Conservation (phyloP, 2,888 invertebrate genomes). For the Euzetes globulus region DNA sequence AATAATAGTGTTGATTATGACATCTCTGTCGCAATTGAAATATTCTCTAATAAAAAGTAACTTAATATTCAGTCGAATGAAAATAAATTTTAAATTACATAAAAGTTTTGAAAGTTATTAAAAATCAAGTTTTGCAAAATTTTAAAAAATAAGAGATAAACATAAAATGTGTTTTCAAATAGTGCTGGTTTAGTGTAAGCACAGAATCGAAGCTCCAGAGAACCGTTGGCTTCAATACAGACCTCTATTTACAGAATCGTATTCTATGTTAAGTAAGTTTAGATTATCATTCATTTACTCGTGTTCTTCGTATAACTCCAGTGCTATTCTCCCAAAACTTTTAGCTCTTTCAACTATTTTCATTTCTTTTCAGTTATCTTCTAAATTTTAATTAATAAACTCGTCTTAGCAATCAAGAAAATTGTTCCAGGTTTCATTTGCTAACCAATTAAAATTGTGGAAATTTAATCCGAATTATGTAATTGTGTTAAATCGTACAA, state of each 20-base stretch:
- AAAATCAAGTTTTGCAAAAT: not conserved
- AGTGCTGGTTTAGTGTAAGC: not conserved
- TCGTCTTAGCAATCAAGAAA: not conserved
- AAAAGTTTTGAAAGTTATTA: no score
- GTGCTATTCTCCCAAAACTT: not conserved
- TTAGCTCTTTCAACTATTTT: not conserved
- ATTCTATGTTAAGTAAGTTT: conserved; percentile 18
- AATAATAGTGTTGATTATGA: no score
- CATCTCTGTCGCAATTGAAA: no score
- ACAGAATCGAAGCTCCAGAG: not conserved
- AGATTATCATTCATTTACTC: conserved; percentile 11
- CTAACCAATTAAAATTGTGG: not conserved
- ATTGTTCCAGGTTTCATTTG: not conserved
- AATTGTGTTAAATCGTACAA: not conserved
- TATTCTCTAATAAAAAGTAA: no score
- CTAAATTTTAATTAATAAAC: not conserved
- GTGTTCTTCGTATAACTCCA: not conserved
- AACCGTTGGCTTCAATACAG: not conserved
- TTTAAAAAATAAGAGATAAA: not conserved
- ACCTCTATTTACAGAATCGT: conserved; percentile 12
- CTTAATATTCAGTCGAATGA: no score
- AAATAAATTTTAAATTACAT: no score
- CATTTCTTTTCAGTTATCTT: not conserved
- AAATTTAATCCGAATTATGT: not conserved
- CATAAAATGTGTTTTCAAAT: not conserved